Percentiles rank a stretch among this genome's conserved stretches.
Conservation (phyloP, 2,113 vertebrate species). For the Scatophagus argus region DNA sequence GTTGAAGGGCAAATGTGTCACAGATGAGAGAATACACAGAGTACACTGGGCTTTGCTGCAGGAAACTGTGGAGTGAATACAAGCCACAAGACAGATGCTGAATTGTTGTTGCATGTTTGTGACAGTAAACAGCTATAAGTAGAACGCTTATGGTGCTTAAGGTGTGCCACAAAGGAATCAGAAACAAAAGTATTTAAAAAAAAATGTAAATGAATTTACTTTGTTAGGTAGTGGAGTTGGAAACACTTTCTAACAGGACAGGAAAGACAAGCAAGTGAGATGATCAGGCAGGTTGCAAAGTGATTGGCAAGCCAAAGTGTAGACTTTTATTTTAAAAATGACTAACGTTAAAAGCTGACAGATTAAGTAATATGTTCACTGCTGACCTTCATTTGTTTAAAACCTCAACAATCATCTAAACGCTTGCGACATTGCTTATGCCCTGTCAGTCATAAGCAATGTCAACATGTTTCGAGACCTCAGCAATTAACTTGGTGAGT, state of each 20-base stretch:
- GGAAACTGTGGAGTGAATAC: slow-evolving; percentile 28
- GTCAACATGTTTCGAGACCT: neutral
- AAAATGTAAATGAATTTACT: slow-evolving; percentile 23
- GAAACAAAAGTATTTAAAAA: neutral
- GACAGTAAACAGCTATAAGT: slow-evolving; percentile 13
- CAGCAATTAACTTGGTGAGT: neutral
- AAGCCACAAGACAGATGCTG: slow-evolving; percentile 12
- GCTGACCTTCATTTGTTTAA: slow-evolving; percentile 20
- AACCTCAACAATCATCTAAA: neutral
- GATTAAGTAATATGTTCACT: slow-evolving; percentile 13
- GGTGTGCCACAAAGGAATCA: neutral
- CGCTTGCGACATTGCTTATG: neutral
- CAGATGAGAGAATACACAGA: slow-evolving; percentile 31
- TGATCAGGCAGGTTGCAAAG: slow-evolving; percentile 34
- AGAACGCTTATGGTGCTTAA: too few relatives aligned
- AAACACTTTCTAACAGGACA: slow-evolving; percentile 24
- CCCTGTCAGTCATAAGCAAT: neutral
- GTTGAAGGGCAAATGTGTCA: slow-evolving; percentile 30
- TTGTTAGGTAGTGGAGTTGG: neutral
- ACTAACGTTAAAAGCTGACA: slow-evolving; percentile 16
- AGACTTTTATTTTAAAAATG: slow-evolving; percentile 27
- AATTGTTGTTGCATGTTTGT: slow-evolving; percentile 19
- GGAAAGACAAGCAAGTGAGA: slow-evolving; percentile 20
- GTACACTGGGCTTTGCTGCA: slow-evolving; percentile 16
- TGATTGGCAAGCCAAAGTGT: too few relatives aligned